These are phyloP conservation scores for Orientallactaga bullata DNA, from an alignment of 2,113 vertebrate genomes.

Conservation along the genomic window DNA sequence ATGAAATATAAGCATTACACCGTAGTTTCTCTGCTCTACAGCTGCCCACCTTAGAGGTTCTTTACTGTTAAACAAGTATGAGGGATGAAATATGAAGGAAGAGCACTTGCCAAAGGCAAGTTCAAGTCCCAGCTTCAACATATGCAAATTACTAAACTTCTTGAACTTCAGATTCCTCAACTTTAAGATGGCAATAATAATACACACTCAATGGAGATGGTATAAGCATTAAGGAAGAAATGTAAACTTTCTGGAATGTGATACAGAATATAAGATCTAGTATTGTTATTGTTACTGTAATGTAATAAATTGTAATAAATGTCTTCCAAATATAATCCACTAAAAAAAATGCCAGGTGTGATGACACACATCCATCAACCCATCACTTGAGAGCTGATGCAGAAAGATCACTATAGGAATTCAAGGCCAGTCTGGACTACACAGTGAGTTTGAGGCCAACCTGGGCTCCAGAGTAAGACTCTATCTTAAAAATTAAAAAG, in stretches of 20 bases:
- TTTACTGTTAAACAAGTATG: background rate
- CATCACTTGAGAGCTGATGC: too few relatives aligned
- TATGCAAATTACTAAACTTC: background rate
- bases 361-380: too few relatives aligned
- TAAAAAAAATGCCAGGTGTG: background rate
- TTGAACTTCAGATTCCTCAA: slow-evolving; percentile 15
- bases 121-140: background rate
- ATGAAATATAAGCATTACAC: background rate
- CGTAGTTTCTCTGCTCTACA: slow-evolving; percentile 31
- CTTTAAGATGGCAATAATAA: background rate
- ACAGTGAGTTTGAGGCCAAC: too few relatives aligned
- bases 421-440: too few relatives aligned
- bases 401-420: too few relatives aligned
- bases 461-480: too few relatives aligned
- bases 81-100: background rate
- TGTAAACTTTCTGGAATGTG: slow-evolving; percentile 15
- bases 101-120: background rate
- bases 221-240: background rate
- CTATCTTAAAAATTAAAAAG: too few relatives aligned
- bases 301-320: background rate
- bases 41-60: background rate
- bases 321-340: background rate
- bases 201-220: background rate
- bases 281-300: background rate
- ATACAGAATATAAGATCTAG: background rate